Evolutionary conservation across 1,140 invertebrate species (phyloP).

Genomic region (fruit fly (Drosophila melanogaster)): DNA sequence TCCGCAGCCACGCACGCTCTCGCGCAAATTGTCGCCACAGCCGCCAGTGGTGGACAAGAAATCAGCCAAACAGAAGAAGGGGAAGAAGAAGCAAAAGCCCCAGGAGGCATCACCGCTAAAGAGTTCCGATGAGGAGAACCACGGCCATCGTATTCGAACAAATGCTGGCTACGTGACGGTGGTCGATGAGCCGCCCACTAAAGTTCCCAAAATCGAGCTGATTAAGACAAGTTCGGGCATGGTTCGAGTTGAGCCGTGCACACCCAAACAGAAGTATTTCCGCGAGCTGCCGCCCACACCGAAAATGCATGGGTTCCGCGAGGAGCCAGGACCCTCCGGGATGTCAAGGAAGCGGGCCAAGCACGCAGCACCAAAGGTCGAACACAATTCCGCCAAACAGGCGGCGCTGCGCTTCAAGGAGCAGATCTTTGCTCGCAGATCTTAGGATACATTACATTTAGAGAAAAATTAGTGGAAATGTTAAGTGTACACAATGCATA

Average conservation of each 20-base stretch:
- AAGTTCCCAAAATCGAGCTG: constrained; percentile 8
- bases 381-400: constrained; percentile 44
- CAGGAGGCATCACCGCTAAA: constrained; percentile 42
- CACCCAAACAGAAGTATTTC: constrained; percentile 66
- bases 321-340: constrained; percentile 7
- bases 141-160: constrained; percentile 33
- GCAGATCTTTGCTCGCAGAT: constrained; percentile 40
- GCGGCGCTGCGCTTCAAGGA: constrained; percentile 64
- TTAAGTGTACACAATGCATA: constrained; percentile 4
- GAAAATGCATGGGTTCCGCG: constrained; percentile 21
- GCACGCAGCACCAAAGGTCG: background rate
- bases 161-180: constrained; percentile 59
- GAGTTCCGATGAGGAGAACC: constrained; percentile 70
- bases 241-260: constrained; percentile 63
- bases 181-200: background rate
- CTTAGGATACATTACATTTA: constrained; percentile 4
- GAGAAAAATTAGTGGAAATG: constrained; percentile 2
- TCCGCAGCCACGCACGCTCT: constrained; percentile 44
- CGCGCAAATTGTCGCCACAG: constrained; percentile 47
- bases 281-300: constrained; percentile 55
- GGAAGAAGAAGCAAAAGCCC: constrained; percentile 21
- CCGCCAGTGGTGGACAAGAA: constrained; percentile 6
- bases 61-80: background rate
- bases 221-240: constrained; percentile 56
- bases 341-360: constrained; percentile 4